Evolutionary conservation across 2,888 invertebrate genomes (phyloP).

Genomic region (Brachylomia viminalis): DNA sequence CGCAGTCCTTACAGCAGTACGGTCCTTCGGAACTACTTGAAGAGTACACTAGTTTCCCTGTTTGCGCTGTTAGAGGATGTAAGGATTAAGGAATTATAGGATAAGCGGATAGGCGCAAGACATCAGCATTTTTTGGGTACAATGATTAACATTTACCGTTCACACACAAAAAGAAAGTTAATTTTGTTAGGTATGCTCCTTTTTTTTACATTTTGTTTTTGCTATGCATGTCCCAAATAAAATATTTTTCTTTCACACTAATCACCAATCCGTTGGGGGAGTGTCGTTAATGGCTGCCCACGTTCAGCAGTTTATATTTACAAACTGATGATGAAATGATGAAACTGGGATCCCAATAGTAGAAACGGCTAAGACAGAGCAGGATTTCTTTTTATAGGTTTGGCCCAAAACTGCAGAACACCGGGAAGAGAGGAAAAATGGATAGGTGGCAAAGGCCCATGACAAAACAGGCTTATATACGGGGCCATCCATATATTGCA

Average conservation of each 20-base stretch:
- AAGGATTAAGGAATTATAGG: neutral
- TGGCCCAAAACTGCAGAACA: neutral
- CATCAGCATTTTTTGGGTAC: neutral
- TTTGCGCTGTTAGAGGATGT: neutral
- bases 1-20: neutral
- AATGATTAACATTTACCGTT: neutral
- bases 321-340: too few relatives aligned
- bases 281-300: neutral
- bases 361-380: neutral
- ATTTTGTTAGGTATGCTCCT: too few relatives aligned
- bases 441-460: neutral
- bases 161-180: too few relatives aligned
- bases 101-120: neutral
- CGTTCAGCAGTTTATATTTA: neutral
- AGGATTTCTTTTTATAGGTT: neutral
- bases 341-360: neutral
- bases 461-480: neutral
- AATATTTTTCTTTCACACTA: too few relatives aligned
- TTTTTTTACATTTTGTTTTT: too few relatives aligned
- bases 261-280: neutral
- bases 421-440: neutral
- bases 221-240: too few relatives aligned
- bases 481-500: neutral
- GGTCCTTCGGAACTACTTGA: neutral
- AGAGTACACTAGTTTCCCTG: conserved; percentile 7